A percentile compares a stretch with the other conserved stretches of the same genome.
phyloP scores from a whole-genome alignment of 2,888 invertebrate genomes.

The Arge pagana region DNA sequence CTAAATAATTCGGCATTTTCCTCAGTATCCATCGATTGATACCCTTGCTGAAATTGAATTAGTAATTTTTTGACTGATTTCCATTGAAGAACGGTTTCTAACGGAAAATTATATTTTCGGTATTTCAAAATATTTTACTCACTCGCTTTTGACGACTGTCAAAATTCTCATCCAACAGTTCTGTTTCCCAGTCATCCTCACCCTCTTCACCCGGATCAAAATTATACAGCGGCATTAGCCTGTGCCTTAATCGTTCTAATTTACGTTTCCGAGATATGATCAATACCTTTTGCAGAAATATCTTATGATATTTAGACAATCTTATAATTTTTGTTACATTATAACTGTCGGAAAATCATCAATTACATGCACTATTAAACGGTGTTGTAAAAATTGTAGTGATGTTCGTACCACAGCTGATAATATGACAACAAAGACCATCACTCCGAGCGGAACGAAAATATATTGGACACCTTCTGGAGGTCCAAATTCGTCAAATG shows the following conservation, averaged over 20 bases:
- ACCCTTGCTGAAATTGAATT: conserved; percentile 49
- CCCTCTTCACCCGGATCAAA: conserved; percentile 71
- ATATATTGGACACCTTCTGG: conserved; percentile 55
- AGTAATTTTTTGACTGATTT: conserved; percentile 37
- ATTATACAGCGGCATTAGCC: conserved; percentile 70
- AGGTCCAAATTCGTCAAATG: conserved; percentile 52
- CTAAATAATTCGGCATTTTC: conserved; percentile 52
- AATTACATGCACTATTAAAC: not conserved
- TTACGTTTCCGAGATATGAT: conserved; percentile 62
- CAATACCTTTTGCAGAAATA: conserved; percentile 57
- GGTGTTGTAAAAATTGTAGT: conserved; percentile 30
- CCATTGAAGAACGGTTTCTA: conserved; percentile 27
- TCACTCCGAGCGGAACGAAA: conserved; percentile 54
- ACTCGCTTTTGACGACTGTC: conserved; percentile 51
- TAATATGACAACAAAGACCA: conserved; percentile 53
- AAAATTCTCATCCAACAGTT: conserved; percentile 59
- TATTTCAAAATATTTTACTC: conserved; percentile 37
- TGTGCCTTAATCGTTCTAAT: conserved; percentile 65
- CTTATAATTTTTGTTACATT: not conserved
- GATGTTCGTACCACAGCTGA: conserved; percentile 52
- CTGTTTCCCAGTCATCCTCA: conserved; percentile 72
- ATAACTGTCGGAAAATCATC: not conserved
- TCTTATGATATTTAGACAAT: not conserved
- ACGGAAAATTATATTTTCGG: conserved; percentile 23
- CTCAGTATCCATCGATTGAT: conserved; percentile 53